Evolutionary conservation across 2,113 vertebrate species (phyloP).

Genomic region (Antidorcas marsupialis): DNA sequence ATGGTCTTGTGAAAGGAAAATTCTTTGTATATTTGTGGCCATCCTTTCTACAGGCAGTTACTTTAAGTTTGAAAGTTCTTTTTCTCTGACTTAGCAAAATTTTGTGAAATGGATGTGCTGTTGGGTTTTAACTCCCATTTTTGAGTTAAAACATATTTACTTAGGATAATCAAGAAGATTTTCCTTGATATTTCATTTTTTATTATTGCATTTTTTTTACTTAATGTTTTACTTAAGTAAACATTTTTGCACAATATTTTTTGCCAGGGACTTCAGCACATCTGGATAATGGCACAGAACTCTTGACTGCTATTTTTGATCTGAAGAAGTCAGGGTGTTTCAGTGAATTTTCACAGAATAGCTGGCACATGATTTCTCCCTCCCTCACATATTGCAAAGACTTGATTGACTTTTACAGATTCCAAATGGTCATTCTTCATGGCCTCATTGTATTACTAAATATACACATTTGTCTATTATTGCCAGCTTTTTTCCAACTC

Average conservation of each 20-base stretch:
- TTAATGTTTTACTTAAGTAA: neutral
- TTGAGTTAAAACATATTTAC: neutral
- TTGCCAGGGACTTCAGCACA: neutral
- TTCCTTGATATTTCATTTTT: neutral
- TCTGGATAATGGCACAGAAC: conserved; percentile 22
- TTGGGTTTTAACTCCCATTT: neutral
- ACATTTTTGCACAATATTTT: neutral
- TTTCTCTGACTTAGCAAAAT: neutral
- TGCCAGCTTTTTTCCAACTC: neutral
- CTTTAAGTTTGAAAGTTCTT: neutral
- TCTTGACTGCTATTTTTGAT: neutral
- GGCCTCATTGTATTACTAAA: neutral
- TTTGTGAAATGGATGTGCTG: neutral
- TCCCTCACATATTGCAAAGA: neutral
- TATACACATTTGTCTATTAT: neutral
- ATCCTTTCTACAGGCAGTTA: neutral
- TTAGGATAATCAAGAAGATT: neutral
- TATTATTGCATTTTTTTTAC: neutral
- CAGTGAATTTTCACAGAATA: neutral
- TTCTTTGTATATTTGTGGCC: neutral
- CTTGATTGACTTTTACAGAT: neutral
- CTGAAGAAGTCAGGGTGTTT: neutral
- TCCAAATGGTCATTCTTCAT: neutral
- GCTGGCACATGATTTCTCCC: neutral
- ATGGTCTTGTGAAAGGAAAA: neutral